Percentiles rank a stretch among this genome's conserved stretches.
phyloP scores from a whole-genome alignment of 2,888 invertebrate genomes.

The Liopterus haemorrhoidalis region DNA sequence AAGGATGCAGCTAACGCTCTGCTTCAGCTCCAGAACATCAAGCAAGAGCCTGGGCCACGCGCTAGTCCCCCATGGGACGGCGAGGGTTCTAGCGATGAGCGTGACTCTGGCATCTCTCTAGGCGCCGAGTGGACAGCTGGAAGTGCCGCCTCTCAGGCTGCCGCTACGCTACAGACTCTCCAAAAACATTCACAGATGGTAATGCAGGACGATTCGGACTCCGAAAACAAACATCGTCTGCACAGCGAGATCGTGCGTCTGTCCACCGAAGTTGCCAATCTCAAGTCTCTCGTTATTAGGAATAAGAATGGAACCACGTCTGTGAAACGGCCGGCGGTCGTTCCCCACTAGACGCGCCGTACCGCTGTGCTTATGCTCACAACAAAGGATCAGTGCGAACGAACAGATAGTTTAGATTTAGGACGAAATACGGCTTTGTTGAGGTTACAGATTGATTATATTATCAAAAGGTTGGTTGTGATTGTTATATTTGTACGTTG shows the following conservation, averaged over 20 bases:
- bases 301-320: conserved; percentile 48
- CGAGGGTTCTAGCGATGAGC: conserved; percentile 83
- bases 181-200: conserved; percentile 42
- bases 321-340: conserved; percentile 23
- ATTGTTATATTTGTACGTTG: no score
- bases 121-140: conserved; percentile 61
- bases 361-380: no score
- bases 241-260: conserved; percentile 82
- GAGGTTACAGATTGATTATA: no score
- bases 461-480: no score
- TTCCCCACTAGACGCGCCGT: no score
- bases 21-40: conserved; percentile 77
- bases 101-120: conserved; percentile 83
- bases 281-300: conserved; percentile 75
- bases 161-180: conserved; percentile 39
- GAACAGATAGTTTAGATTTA: no score
- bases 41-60: conserved; percentile 74
- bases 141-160: conserved; percentile 39
- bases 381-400: no score
- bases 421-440: no score
- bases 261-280: conserved; percentile 84
- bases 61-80: conserved; percentile 83
- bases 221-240: conserved; percentile 66
- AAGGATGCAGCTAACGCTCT: conserved; percentile 80
- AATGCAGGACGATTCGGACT: conserved; percentile 39